Base-by-base conservation (phyloP, 2,113 vertebrate species). In the Gallinago media region DNA sequence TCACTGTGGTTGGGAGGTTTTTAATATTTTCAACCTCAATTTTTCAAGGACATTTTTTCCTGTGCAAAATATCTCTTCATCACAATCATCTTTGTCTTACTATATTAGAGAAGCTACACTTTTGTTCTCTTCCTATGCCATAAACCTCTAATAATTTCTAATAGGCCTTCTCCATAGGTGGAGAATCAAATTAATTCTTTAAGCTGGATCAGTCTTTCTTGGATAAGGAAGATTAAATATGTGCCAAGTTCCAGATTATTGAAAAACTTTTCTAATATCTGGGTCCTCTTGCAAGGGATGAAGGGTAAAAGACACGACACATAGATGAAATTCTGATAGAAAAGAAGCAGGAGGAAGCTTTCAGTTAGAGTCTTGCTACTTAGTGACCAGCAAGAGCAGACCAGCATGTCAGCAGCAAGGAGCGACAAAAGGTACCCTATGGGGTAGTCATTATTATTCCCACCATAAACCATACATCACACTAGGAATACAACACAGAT, bases 1-100 rank as follows among this genome's bases (percentile, higher is more conserved):
- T 67, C 2, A 0, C 2, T 67, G 25, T 22, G 2, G 7, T 8
- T 19, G 15, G 34, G 20, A 54, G 12, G 2, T 29, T 34, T 82
- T 88, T 80, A 55, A 66, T 71, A 32, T 62, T 89, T 89, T 68
- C 25, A 85, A 2, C 5, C 6, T 27, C 38, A 77, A 1, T 62
- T 84, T 88, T 80, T 79, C 38, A 62, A 84, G 59, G 25, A 32
- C 20, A 44, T n/a, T 77, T 85, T 85, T 77, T 80, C 19, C 31
- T 73, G 16, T 63, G 31, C 25, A 65, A 83, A 77, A 17, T 63
- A 79, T 26, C 10, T 68, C 36, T 83, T 85, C 20, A 61, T 49
- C 2, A 2, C 55, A 70, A n/a, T 31, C 3, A 27, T 70, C 27
- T 76, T 68, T 68, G 46, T 29, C 40, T 58, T 58, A 42, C 14